Conservation (phyloP, 2,888 invertebrate species). For the Doris montereyensis region DNA sequence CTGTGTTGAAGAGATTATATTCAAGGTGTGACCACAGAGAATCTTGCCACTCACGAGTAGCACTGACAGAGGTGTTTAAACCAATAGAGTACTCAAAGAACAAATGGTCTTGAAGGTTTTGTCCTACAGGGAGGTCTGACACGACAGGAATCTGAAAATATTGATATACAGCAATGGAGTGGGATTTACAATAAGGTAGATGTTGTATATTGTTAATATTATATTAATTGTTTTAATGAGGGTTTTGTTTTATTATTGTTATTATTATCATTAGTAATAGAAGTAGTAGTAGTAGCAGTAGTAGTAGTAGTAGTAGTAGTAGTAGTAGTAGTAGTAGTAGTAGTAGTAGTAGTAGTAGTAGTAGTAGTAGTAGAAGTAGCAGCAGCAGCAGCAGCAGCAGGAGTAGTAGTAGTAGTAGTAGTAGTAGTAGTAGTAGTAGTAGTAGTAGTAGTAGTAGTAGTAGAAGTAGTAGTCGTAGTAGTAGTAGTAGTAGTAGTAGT, state of each 20-base stretch:
- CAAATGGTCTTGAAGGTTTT: conserved; percentile 67
- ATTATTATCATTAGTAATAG: too few species aligned
- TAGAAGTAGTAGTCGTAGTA: not conserved
- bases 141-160: conserved; percentile 67
- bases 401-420: not conserved
- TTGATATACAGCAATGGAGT: not conserved
- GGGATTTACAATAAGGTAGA: too few species aligned
- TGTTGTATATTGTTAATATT: too few species aligned
- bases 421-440: not conserved
- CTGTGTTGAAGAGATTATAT: conserved; percentile 35
- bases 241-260: too few species aligned
- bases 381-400: not conserved
- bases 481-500: not conserved
- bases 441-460: not conserved
- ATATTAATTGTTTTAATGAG: too few species aligned
- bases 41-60: not conserved
- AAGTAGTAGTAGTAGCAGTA: not conserved
- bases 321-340: conserved; percentile 20
- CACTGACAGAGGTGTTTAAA: conserved; percentile 25
- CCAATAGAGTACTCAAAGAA: conserved; percentile 26
- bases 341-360: conserved; percentile 20
- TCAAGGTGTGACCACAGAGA: conserved; percentile 24
- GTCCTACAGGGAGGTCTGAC: conserved; percentile 67
- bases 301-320: conserved; percentile 16
- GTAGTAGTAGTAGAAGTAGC: conserved; percentile 9